phyloP scores from a whole-genome alignment of 1,140 invertebrate genomes.

The Drosophila mojavensis region DNA sequence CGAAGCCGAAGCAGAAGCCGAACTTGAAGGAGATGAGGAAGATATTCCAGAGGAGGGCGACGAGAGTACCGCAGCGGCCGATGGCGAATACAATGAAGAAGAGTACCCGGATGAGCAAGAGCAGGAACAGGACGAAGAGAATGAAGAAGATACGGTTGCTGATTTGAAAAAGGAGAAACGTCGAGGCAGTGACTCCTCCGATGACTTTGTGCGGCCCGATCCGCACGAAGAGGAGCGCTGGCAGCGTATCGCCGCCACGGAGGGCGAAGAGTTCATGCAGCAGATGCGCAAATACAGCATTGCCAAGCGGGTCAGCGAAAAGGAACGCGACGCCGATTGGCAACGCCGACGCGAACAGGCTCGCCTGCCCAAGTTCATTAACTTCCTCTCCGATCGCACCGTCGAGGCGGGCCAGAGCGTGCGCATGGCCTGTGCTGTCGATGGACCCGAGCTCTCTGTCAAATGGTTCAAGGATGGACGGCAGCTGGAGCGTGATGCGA shows the following conservation, averaged over 20 bases:
- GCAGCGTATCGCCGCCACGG: conserved; percentile 76
- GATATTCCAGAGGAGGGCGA: conserved; percentile 65
- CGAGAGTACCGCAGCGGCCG: conserved; percentile 55
- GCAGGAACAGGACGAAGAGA: conserved; percentile 62
- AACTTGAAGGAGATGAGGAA: conserved; percentile 70
- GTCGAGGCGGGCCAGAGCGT: conserved; percentile 90
- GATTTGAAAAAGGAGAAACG: conserved; percentile 54
- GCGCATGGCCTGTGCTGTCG: conserved; percentile 93
- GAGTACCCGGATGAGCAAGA: conserved; percentile 60
- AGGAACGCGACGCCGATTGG: conserved; percentile 83
- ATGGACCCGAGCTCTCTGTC: conserved; percentile 91
- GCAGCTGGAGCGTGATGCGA: conserved; percentile 85
- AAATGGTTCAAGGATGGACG: conserved; percentile 93
- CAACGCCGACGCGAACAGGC: conserved; percentile 73
- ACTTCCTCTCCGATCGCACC: conserved; percentile 90
- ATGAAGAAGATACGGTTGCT: conserved; percentile 47
- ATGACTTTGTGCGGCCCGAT: conserved; percentile 77
- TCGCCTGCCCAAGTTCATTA: conserved; percentile 84
- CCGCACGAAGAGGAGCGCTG: conserved; percentile 78
- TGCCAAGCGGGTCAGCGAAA: conserved; percentile 71
- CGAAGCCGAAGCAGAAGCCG: conserved; percentile 70
- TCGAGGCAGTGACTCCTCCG: conserved; percentile 75
- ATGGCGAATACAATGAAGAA: conserved; percentile 59
- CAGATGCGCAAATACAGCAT: conserved; percentile 82
- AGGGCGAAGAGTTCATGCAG: conserved; percentile 81